A percentile compares a stretch with the other conserved stretches of the same genome.
phyloP scores from a whole-genome alignment of 2,797 vertebrate species.

The Enteromius treurensis region DNA sequence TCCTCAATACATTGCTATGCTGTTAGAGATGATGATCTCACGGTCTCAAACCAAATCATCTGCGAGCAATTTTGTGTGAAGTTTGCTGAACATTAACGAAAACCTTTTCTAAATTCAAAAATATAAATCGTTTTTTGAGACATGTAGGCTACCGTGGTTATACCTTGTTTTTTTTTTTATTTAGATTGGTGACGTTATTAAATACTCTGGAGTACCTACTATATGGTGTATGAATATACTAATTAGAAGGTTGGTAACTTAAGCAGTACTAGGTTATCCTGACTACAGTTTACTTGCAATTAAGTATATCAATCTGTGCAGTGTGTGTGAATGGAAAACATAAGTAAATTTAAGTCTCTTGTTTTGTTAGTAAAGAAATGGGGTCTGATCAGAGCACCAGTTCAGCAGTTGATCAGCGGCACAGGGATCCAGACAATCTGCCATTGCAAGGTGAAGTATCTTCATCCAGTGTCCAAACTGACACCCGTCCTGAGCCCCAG shows the following conservation, averaged over 20 bases:
- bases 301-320: background rate
- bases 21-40: background rate
- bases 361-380: constrained; percentile 63
- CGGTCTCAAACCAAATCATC: too few relatives aligned
- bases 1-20: background rate
- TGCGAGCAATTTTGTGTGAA: background rate
- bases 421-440: background rate
- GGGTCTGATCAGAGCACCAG: constrained; percentile 65
- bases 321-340: background rate
- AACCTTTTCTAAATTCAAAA: background rate
- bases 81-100: background rate
- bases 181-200: background rate
- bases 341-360: background rate
- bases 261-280: background rate
- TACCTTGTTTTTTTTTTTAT: background rate
- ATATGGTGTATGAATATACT: background rate
- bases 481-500: background rate
- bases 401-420: background rate
- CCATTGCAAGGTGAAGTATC: constrained; percentile 30
- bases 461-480: background rate
- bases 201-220: background rate
- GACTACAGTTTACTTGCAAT: background rate
- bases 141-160: background rate
- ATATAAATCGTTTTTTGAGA: background rate
- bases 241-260: too few relatives aligned